phyloP scores from a whole-genome alignment of 2,797 vertebrate genomes.

The Girardinus metallicus region DNA sequence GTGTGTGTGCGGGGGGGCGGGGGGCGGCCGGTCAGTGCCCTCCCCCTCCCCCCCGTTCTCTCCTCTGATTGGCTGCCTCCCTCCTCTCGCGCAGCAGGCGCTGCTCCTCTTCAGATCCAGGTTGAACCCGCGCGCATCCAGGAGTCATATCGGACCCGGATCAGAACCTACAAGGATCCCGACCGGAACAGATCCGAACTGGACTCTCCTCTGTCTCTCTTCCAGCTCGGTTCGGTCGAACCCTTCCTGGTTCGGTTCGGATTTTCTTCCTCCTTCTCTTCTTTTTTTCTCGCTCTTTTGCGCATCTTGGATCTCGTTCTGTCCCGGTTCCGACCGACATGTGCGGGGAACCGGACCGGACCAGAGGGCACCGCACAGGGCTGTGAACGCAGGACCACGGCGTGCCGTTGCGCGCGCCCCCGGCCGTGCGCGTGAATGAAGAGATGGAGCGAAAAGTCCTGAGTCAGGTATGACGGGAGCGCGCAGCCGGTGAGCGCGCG shows the following conservation, averaged over 20 bases:
- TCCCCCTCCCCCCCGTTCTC: neutral
- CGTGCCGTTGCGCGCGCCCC: constrained; percentile 25
- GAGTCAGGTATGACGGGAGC: constrained; percentile 34
- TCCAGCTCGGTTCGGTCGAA: too few species aligned
- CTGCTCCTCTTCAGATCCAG: constrained; percentile 11
- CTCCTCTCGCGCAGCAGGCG: constrained; percentile 28
- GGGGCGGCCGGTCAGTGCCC: neutral
- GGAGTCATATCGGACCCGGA: neutral
- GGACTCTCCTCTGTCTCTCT: neutral
- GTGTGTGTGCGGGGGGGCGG: neutral
- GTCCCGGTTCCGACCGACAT: constrained; percentile 2
- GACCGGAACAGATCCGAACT: neutral
- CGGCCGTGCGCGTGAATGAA: constrained; percentile 18
- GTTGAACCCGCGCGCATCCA: neutral
- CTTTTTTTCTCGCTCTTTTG: neutral
- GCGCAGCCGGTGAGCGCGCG: neutral
- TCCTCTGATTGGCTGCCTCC: constrained; percentile 43
- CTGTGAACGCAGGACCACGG: constrained; percentile 14
- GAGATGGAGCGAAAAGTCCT: constrained; percentile 40
- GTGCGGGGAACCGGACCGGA: constrained; percentile 8
- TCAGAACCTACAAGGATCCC: neutral
- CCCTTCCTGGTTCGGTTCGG: neutral
- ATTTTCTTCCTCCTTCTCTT: neutral
- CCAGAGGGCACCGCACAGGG: neutral
- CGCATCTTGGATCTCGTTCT: neutral